phyloP scores from a whole-genome alignment of 1,140 invertebrate species.

The Heliconius nattereri region DNA sequence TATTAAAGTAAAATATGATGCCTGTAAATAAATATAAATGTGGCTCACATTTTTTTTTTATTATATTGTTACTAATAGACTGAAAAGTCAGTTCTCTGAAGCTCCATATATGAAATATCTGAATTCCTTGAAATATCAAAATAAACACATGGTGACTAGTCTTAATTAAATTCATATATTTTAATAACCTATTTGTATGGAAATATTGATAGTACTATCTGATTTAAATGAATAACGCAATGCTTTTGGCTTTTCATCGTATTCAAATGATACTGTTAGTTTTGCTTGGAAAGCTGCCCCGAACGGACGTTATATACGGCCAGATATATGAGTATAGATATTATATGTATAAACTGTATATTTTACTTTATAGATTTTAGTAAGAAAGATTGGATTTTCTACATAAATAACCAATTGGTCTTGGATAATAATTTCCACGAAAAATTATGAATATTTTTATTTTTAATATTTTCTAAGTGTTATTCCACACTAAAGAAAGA shows the following conservation, averaged over 20 bases:
- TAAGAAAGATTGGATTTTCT: background rate
- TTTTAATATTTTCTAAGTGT: too few relatives aligned
- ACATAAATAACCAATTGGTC: too few relatives aligned
- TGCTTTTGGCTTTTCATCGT: slow-evolving; percentile 7
- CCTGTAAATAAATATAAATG: too few relatives aligned
- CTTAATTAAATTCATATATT: background rate
- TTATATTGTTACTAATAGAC: too few relatives aligned
- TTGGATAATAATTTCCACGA: too few relatives aligned
- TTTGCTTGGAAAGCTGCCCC: slow-evolving; percentile 10
- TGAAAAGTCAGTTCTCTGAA: too few relatives aligned
- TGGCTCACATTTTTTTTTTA: too few relatives aligned
- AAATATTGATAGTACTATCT: background rate
- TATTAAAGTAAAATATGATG: too few relatives aligned
- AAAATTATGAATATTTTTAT: too few relatives aligned
- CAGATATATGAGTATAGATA: background rate
- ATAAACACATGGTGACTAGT: background rate
- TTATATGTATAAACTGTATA: background rate
- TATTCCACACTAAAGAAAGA: too few relatives aligned
- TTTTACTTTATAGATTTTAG: background rate
- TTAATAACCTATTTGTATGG: background rate
- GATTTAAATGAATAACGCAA: slow-evolving; percentile 1
- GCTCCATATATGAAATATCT: too few relatives aligned
- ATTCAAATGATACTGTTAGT: slow-evolving; percentile 7
- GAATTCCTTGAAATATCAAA: too few relatives aligned
- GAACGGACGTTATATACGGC: background rate